Conservation (phyloP, 2,113 vertebrate species). For the Oryzias melastigma region DNA sequence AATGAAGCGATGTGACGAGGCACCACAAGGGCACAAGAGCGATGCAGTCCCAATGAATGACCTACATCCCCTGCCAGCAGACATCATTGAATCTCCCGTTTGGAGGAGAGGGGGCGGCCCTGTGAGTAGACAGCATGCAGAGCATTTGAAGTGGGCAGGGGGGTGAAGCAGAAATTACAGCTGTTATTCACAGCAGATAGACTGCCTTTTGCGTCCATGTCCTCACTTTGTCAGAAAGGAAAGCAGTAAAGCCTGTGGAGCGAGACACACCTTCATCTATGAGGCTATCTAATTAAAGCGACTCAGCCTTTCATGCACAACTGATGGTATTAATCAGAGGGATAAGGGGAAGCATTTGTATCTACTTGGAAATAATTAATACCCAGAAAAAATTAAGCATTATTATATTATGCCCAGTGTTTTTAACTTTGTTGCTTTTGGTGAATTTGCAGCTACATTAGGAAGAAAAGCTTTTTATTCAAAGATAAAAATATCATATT, state of each 20-base stretch:
- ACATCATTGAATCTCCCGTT: constrained; percentile 26
- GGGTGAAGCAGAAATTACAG: constrained; percentile 3
- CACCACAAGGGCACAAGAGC: constrained; percentile 29
- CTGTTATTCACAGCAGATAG: constrained; percentile 19
- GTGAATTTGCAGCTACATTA: not conserved
- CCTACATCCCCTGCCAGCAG: constrained; percentile 32
- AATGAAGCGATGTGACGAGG: constrained; percentile 31
- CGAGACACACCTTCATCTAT: constrained; percentile 41
- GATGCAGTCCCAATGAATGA: constrained; percentile 12
- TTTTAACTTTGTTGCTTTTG: not conserved
- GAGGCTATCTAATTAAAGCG: constrained; percentile 79
- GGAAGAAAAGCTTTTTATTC: constrained; percentile 5
- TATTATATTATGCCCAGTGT: not conserved
- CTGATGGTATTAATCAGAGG: constrained; percentile 8
- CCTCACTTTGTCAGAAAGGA: constrained; percentile 22
- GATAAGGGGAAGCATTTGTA: constrained; percentile 22
- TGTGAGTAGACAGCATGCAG: constrained; percentile 10
- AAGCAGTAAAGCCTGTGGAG: constrained; percentile 20
- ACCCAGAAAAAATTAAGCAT: constrained; percentile 2
- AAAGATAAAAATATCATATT: not conserved
- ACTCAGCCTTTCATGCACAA: constrained; percentile 39
- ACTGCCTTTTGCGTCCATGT: constrained; percentile 31
- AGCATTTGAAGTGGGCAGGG: not conserved
- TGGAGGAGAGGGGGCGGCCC: constrained; percentile 10
- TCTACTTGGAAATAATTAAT: constrained; percentile 8